phyloP scores from a whole-genome alignment of 2,797 vertebrate genomes.

The Sternarchorhynchus goeldii region DNA sequence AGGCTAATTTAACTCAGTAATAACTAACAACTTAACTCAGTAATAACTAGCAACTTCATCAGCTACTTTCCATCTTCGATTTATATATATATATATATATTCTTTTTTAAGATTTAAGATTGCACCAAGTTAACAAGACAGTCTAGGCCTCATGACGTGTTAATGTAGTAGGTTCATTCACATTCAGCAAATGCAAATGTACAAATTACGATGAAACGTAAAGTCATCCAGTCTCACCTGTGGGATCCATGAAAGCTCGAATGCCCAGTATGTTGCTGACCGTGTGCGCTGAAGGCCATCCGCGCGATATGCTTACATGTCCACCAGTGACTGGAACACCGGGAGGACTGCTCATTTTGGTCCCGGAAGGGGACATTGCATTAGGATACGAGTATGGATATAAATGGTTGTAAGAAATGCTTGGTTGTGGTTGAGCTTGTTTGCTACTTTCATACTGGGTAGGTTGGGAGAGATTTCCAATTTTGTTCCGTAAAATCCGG shows the following conservation, averaged over 20 bases:
- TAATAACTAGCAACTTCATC: not conserved
- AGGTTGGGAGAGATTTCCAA: constrained; percentile 90
- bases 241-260: constrained; percentile 92
- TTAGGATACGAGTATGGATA: constrained; percentile 92
- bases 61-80: not conserved
- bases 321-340: constrained; percentile 81
- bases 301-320: constrained; percentile 87
- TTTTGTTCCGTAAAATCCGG: constrained; percentile 96
- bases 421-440: constrained; percentile 80
- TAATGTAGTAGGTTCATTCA: not conserved
- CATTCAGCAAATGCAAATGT: not conserved
- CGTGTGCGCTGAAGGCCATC: constrained; percentile 96
- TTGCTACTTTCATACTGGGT: constrained; percentile 84
- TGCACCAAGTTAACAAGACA: no score
- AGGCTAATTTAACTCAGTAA: not conserved
- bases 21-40: not conserved
- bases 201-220: not conserved
- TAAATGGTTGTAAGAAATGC: constrained; percentile 89
- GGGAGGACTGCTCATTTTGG: constrained; percentile 81
- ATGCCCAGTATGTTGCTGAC: constrained; percentile 98
- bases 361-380: constrained; percentile 81
- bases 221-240: constrained; percentile 69
- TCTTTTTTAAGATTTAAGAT: no score
- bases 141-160: no score
- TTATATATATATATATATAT: no score